Evolutionary conservation across 2,888 invertebrate species (phyloP), one percentile per base, ranked within the genome.

Genomic region (Nomada ruficornis): DNA sequence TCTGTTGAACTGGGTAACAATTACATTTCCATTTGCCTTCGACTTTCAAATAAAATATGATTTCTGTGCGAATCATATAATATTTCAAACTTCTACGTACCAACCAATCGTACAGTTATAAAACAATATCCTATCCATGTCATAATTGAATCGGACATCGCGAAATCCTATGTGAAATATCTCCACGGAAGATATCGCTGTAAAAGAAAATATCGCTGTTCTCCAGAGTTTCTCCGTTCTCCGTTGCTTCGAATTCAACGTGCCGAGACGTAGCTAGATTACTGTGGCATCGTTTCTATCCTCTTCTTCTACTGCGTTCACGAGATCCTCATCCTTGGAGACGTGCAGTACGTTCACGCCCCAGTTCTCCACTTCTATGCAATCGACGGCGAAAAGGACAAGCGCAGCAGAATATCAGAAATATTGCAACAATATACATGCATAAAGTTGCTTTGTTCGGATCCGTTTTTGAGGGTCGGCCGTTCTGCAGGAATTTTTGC

Each of bases 191-290:
- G 81, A 62, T 81, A 80, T 80, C 72, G 72, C 76, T 72, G 57
- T 63, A 68, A 72, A 50, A 74, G 71, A 71, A 81, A 81, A 82
- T 82, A 81, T 67, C 82, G 50, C 50, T 68, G 23, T 47, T 54
- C 72, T 76, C 82, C 26, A 10, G 75, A 81, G 42, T 59, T 81
- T 65, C 36, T 7, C n/a, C 36, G 59, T 64, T 59, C 67, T 65
- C 47, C 18, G 69, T 70, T 63, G 54, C 10, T 70, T 18, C 68
- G 55, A 36, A 72, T 75, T 73, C 68, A 64, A 42, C 64, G 59
- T 67, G 79, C 68, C 62, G 73, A 64, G 72, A 83, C 67, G 47
- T 57, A 73, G 73, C 81, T 59, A 71, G 81, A 86, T 86, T 86
- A 81, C 73, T 57, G 67, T 67, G 68, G 74, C 73, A 59, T 70